Conservation (phyloP, 2,888 invertebrate species). For the Teleogryllus oceanicus region DNA sequence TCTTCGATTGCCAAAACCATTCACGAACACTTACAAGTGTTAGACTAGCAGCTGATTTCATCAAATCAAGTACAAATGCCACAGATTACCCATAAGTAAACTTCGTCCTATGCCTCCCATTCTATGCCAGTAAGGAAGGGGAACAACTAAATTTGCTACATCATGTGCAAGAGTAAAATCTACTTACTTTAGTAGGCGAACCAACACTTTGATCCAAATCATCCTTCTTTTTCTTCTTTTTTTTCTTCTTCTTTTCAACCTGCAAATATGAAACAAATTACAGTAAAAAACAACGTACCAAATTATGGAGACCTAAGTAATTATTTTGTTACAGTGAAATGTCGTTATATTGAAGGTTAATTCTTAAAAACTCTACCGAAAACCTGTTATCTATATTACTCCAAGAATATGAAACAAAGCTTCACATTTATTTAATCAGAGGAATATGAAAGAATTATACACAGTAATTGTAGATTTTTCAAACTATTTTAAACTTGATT, state of each 20-base stretch:
- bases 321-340: not conserved
- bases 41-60: too few species aligned
- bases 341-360: too few species aligned
- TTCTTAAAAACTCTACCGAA: too few species aligned
- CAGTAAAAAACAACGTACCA: not conserved
- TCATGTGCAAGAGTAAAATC: not conserved
- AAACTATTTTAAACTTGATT: too few species aligned
- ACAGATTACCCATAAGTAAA: not conserved
- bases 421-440: too few species aligned
- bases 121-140: not conserved
- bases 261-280: constrained; percentile 38
- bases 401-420: too few species aligned
- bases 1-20: too few species aligned
- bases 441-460: too few species aligned
- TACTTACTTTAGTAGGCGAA: not conserved
- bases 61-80: too few species aligned
- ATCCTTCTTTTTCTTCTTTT: constrained; percentile 41
- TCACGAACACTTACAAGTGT: too few species aligned
- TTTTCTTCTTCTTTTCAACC: constrained; percentile 47
- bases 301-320: not conserved
- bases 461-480: too few species aligned
- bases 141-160: not conserved
- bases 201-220: constrained; percentile 20
- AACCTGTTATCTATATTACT: too few species aligned
- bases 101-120: not conserved